These are phyloP conservation scores for Aldrovandia affinis DNA, from an alignment of 2,797 vertebrate genomes.

Conservation along the genomic window DNA sequence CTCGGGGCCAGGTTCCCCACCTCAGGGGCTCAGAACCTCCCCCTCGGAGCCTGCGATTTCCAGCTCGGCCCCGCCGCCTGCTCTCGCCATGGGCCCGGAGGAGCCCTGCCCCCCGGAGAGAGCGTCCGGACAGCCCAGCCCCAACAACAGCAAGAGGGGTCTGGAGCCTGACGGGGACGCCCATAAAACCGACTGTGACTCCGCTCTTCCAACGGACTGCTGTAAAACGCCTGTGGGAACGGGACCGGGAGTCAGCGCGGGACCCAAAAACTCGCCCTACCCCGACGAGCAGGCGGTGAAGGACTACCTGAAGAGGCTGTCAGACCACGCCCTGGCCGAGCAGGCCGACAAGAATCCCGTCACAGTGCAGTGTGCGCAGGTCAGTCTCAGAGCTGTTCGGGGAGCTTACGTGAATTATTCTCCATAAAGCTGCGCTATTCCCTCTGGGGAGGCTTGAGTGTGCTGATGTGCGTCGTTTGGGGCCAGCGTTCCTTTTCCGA, in stretches of 20 bases:
- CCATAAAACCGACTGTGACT: conserved; percentile 38
- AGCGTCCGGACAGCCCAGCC: neutral
- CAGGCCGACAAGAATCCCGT: conserved; percentile 51
- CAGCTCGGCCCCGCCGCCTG: neutral
- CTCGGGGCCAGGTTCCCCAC: neutral
- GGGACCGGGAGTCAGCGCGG: neutral
- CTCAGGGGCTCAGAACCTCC: conserved; percentile 52
- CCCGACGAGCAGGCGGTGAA: conserved; percentile 79
- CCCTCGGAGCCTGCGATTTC: conserved; percentile 65
- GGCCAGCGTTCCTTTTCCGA: too few relatives aligned
- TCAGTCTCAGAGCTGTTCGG: conserved; percentile 54
- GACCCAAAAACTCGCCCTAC: conserved; percentile 62
- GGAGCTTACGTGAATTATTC: neutral
- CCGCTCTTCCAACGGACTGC: neutral
- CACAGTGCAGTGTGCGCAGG: conserved; percentile 68
- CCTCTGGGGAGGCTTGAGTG: neutral
- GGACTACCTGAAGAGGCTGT: conserved; percentile 76
- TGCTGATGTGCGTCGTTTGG: too few relatives aligned
- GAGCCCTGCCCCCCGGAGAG: conserved; percentile 32
- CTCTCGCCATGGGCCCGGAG: conserved; percentile 37
- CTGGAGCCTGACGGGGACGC: conserved; percentile 36
- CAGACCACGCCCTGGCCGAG: conserved; percentile 70
- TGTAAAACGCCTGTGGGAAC: conserved; percentile 12
- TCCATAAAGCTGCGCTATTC: neutral
- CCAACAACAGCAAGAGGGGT: conserved; percentile 19